phyloP scores from a whole-genome alignment of 2,113 vertebrate species.

The Nannobrachium achirus region DNA sequence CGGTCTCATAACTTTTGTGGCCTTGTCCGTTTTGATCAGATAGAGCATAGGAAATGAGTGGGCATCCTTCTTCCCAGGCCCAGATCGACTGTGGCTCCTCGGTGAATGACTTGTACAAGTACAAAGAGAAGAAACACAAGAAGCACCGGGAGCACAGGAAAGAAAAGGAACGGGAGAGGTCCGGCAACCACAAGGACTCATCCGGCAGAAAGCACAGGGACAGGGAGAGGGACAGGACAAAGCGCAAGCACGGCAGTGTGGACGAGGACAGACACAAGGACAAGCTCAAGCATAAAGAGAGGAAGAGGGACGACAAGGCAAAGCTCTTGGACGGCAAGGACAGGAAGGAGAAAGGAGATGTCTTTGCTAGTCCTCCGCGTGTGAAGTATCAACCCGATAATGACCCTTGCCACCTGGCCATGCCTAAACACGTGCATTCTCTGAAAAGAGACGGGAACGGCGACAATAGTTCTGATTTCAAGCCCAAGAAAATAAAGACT shows the following conservation, averaged over 20 bases:
- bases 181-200: slow-evolving; percentile 92
- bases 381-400: slow-evolving; percentile 93
- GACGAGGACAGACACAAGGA: slow-evolving; percentile 88
- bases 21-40: too few relatives aligned
- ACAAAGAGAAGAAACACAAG: slow-evolving; percentile 97
- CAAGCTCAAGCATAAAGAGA: slow-evolving; percentile 88
- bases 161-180: slow-evolving; percentile 92
- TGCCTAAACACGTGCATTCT: slow-evolving; percentile 87
- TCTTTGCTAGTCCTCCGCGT: too few relatives aligned
- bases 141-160: slow-evolving; percentile 98
- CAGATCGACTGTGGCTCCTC: slow-evolving; percentile 92
- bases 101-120: slow-evolving; percentile 94
- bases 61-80: too few relatives aligned
- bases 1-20: too few relatives aligned
- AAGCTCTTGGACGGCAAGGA: slow-evolving; percentile 77
- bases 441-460: slow-evolving; percentile 91
- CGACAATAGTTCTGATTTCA: slow-evolving; percentile 89
- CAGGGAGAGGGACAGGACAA: slow-evolving; percentile 88
- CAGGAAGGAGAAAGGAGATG: slow-evolving; percentile 96
- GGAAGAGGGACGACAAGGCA: slow-evolving; percentile 94
- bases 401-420: slow-evolving; percentile 81
- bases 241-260: slow-evolving; percentile 95
- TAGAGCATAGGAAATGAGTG: too few relatives aligned
- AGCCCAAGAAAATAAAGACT: slow-evolving; percentile 96
- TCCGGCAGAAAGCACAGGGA: slow-evolving; percentile 95